These are phyloP conservation scores for Heteractis magnifica DNA, from an alignment of 92 coral and sea anemone genomes.

Conservation along the genomic window DNA sequence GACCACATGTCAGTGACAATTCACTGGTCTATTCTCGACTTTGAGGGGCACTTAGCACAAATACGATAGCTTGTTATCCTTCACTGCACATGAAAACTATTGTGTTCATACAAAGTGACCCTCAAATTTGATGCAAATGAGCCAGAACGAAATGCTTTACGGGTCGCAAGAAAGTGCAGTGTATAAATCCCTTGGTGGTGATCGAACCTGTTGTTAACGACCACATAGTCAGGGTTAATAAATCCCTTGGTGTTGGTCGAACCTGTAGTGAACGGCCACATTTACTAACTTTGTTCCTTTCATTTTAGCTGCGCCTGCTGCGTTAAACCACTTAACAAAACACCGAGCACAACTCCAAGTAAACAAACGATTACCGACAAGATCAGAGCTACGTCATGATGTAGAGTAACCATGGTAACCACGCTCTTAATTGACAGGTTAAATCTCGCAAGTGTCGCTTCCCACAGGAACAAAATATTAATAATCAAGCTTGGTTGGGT, in stretches of 20 bases:
- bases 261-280: neutral
- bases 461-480: too few relatives aligned
- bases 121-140: too few relatives aligned
- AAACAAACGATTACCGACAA: slow-evolving; percentile 63
- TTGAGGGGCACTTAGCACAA: too few relatives aligned
- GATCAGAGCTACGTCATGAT: slow-evolving; percentile 55
- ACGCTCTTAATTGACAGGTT: neutral
- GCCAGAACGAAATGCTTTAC: too few relatives aligned
- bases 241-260: neutral
- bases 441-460: too few relatives aligned
- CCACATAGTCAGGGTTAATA: neutral
- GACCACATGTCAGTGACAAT: neutral
- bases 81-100: too few relatives aligned
- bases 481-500: neutral
- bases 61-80: too few relatives aligned
- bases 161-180: too few relatives aligned
- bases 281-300: neutral
- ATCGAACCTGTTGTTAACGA: neutral
- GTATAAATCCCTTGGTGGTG: neutral
- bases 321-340: slow-evolving; percentile 67
- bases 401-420: slow-evolving; percentile 31
- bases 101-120: too few relatives aligned
- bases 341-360: slow-evolving; percentile 57
- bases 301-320: slow-evolving; percentile 68
- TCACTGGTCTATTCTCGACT: too few relatives aligned